Percentiles rank a stretch among this genome's conserved stretches.
phyloP scores from a whole-genome alignment of 1,140 invertebrate species.

The Oryzaephilus surinamensis region DNA sequence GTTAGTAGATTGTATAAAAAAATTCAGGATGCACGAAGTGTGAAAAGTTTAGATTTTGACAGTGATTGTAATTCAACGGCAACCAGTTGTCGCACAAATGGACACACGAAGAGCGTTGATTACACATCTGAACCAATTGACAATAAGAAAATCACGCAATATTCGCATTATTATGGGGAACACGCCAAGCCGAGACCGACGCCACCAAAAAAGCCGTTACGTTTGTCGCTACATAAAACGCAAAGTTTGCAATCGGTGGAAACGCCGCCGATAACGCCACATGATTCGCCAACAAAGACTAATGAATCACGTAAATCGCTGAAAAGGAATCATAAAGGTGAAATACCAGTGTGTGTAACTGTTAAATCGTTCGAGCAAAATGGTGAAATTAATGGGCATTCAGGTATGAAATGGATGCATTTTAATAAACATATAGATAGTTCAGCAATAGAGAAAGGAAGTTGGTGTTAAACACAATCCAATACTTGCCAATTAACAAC shows the following conservation, averaged over 20 bases:
- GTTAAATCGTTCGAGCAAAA: slow-evolving; percentile 11
- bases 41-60: slow-evolving; percentile 56
- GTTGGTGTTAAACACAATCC: slow-evolving; percentile 27
- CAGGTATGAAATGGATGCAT: slow-evolving; percentile 17
- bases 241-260: slow-evolving; percentile 69
- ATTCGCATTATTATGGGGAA: slow-evolving; percentile 13
- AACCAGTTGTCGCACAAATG: slow-evolving; percentile 31
- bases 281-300: slow-evolving; percentile 25
- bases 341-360: slow-evolving; percentile 32
- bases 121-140: slow-evolving; percentile 47
- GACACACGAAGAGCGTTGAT: slow-evolving; percentile 34
- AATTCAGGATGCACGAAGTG: slow-evolving; percentile 44
- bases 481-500: too few relatives aligned
- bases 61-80: slow-evolving; percentile 44
- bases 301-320: slow-evolving; percentile 24
- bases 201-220: slow-evolving; percentile 72
- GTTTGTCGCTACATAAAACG: slow-evolving; percentile 69
- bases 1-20: slow-evolving; percentile 34
- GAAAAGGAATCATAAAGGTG: slow-evolving; percentile 48
- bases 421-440: slow-evolving; percentile 19
- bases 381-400: slow-evolving; percentile 11
- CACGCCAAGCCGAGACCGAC: slow-evolving; percentile 46
- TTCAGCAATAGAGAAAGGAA: slow-evolving; percentile 19
- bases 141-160: slow-evolving; percentile 38
- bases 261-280: slow-evolving; percentile 29